phyloP scores from a whole-genome alignment of 2,888 invertebrate species.

The Tetragnatha montana region DNA sequence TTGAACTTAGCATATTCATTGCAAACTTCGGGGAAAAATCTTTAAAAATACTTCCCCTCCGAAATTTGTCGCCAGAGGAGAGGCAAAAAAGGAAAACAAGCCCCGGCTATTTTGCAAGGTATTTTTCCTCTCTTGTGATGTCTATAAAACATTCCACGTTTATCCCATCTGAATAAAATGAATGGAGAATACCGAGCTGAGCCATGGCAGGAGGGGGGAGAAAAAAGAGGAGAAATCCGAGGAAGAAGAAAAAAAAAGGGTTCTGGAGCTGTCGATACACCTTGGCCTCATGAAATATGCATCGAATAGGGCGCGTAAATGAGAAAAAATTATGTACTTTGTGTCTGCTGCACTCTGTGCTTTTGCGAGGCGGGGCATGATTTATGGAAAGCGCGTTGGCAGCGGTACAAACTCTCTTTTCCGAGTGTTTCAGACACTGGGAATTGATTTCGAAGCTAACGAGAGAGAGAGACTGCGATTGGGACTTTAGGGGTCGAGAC shows the following conservation, averaged over 20 bases:
- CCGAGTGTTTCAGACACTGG: conserved; percentile 34
- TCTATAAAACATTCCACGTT: conserved; percentile 1
- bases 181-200: not conserved
- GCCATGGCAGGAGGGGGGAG: not conserved
- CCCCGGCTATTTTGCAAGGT: not conserved
- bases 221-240: not conserved
- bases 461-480: not conserved
- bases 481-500: not conserved
- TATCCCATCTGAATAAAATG: conserved; percentile 12
- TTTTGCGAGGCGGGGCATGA: not conserved
- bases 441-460: conserved; percentile 21
- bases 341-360: conserved; percentile 30
- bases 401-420: conserved; percentile 15
- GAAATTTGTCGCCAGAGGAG: not conserved
- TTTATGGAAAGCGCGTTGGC: conserved; percentile 50
- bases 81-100: not conserved
- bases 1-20: not conserved
- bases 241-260: not conserved
- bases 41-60: not conserved
- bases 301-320: conserved; percentile 41
- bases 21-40: not conserved
- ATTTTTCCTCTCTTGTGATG: not conserved
- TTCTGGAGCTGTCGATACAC: conserved; percentile 39
- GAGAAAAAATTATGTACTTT: conserved; percentile 60
- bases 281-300: conserved; percentile 58